Base-by-base conservation (phyloP, 1,140 invertebrate genomes). In the Cyphomyrmex costatus region DNA sequence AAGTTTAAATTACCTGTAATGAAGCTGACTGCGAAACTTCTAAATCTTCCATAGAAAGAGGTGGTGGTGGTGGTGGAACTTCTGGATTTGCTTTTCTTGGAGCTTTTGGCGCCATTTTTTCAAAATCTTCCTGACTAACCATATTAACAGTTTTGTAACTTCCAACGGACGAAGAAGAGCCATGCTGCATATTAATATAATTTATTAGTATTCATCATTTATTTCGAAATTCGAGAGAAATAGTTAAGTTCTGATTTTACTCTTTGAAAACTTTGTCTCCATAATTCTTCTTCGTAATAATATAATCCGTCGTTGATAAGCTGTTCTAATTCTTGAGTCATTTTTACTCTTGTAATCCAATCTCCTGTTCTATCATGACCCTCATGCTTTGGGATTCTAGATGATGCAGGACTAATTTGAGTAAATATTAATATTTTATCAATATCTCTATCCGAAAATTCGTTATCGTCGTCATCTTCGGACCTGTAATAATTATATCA, bases 381-480 rank as follows among this genome's bases (percentile, higher is more conserved):
- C 93, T 99, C 98, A 92, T 98, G 98, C 93, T 98, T 98, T 30
- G 96, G 96, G 56, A 95, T 94, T 83, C 97, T 94, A 2, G 95
- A 95, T 4, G 96, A 92, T 21, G 87, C 58, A 2, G 61, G 89
- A 30, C 89, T 88, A 85, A 96, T 97, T 96, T 99, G 99, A 3
- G 98, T 99, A 24, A 99, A 98, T 90, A 99, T 99, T 19, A 99
- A 96, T 82, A 99, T 96, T 94, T 99, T 99, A 91, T 98, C 98
- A 65, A 99, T 97, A 93, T 99, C 98, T 89, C 97, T 96, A 95
- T 99, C 99, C 87, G 97, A 97, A 82, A 99, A 96, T 95, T 99
- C 99, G 87, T 96, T 96, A 93, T 99, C 98, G 16, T 97, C 97
- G 85, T 98, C 98, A 86, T 96, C 96, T 89, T 97, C 97, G 27